Conservation (phyloP, 1,140 invertebrate genomes). For the Heliconius himera region DNA sequence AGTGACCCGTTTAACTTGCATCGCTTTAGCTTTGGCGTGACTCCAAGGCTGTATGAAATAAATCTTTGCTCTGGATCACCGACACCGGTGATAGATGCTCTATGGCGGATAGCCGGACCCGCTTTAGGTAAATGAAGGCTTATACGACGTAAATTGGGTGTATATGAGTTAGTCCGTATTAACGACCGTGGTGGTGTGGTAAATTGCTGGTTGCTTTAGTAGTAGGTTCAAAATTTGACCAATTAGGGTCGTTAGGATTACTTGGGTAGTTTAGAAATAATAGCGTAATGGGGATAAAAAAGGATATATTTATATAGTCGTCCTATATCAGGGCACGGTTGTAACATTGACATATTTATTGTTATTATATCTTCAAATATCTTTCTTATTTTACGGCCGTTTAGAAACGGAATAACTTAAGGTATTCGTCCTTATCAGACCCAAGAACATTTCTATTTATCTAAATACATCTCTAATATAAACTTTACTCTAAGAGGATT, state of each 20-base stretch:
- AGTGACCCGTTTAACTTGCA: slow-evolving; percentile 38
- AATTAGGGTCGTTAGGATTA: rapidly evolving
- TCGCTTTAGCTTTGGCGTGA: slow-evolving; percentile 35
- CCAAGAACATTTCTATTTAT: too few species aligned
- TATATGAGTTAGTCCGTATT: not conserved
- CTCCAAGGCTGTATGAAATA: slow-evolving; percentile 37
- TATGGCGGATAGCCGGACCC: not conserved
- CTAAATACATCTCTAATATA: too few species aligned
- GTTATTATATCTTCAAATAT: too few species aligned
- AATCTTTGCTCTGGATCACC: slow-evolving; percentile 40
- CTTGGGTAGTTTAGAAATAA: too few species aligned
- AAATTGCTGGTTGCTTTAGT: not conserved
- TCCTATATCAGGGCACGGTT: too few species aligned
- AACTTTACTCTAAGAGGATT: too few species aligned
- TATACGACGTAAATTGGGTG: not conserved
- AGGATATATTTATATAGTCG: too few species aligned
- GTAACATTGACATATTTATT: too few species aligned
- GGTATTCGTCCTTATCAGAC: too few species aligned
- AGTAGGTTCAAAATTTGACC: not conserved
- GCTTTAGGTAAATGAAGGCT: slow-evolving; percentile 16
- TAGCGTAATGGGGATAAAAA: too few species aligned
- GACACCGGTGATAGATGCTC: slow-evolving; percentile 37
- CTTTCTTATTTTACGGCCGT: too few species aligned
- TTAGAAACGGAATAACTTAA: too few species aligned
- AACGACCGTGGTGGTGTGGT: not conserved